Evolutionary conservation across 2,888 invertebrate genomes (phyloP), one percentile per base, ranked within the genome.

Genomic region (Apomyelois bistriatella): DNA sequence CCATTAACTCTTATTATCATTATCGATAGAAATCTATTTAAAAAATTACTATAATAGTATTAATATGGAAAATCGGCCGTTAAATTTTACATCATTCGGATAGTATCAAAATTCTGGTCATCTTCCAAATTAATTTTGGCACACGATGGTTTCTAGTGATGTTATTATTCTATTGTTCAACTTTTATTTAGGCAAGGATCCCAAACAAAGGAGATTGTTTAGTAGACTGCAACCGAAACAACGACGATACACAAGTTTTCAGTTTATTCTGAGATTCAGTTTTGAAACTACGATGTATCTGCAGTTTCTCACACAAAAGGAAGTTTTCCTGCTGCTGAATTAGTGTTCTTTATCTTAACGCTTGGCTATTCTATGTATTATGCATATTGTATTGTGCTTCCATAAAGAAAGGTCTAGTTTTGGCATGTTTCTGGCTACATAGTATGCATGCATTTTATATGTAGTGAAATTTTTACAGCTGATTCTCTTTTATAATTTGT

Each of bases 101-200:
- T 15, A 3, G 10, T 41, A 43, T 43, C 12, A 48, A 36, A 48
- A 4, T 17, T 16, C 30, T 35, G 48, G 12, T 35, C 15, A 15
- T 15, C 32, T 16, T 48, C 38, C 49, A 54, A 58, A 56, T 54
- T 46, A 41, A 53, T 54, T 58, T 56, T 58, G 58, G 58, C 58
- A 58, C 51, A 40, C 28, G 49, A 28, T 53, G 17, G 48, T 55
- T 52, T 48, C 48, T 56, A 56, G 13, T 38, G 16, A 22, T 40
- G 46, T 43, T 53, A 48, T 50, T 52, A 50, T 58, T 52, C 56
- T 47, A 54, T 56, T 58, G 58, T 58, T 16, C 49, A 49, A 49
- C 49, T 49, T 48, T 48, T 48, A 12, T 22, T 15, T 15, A 30
- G 30, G 28, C 38, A 28, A 10, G 40, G 7, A 49, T 13, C 12